A percentile compares a stretch with the other conserved stretches of the same genome.
phyloP scores from a whole-genome alignment of 2,888 invertebrate genomes.

The Microctonus hyperodae region DNA sequence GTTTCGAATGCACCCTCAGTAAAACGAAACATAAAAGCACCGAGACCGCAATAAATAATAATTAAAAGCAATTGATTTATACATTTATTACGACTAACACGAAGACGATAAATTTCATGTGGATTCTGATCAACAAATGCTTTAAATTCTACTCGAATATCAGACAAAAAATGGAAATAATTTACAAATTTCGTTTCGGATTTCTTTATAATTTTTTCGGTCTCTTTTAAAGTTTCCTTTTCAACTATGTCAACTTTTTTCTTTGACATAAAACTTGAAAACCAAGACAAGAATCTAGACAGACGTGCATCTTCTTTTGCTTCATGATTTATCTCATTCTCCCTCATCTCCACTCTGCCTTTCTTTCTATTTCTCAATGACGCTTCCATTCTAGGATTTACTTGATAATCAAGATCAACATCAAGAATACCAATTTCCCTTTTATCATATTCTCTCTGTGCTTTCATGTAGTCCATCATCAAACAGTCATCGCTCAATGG shows the following conservation, averaged over 20 bases:
- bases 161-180: conserved; percentile 46
- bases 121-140: conserved; percentile 66
- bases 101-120: conserved; percentile 67
- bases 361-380: conserved; percentile 49
- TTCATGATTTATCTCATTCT: neutral
- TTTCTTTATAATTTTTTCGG: conserved; percentile 16
- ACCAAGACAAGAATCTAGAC: conserved; percentile 20
- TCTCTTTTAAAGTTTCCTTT: neutral
- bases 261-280: conserved; percentile 47
- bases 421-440: conserved; percentile 50
- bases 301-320: neutral
- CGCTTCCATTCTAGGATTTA: conserved; percentile 33
- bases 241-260: conserved; percentile 41
- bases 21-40: conserved; percentile 81
- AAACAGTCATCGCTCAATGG: conserved; percentile 53
- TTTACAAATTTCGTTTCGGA: conserved; percentile 43
- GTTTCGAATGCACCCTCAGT: conserved; percentile 87
- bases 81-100: conserved; percentile 71
- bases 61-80: conserved; percentile 73
- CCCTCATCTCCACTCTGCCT: conserved; percentile 41
- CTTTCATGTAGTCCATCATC: conserved; percentile 50
- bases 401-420: conserved; percentile 41
- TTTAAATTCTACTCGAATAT: conserved; percentile 64
- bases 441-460: conserved; percentile 43
- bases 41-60: conserved; percentile 78